Conservation (phyloP, 2,888 invertebrate genomes). For the Odontocerum albicorne region DNA sequence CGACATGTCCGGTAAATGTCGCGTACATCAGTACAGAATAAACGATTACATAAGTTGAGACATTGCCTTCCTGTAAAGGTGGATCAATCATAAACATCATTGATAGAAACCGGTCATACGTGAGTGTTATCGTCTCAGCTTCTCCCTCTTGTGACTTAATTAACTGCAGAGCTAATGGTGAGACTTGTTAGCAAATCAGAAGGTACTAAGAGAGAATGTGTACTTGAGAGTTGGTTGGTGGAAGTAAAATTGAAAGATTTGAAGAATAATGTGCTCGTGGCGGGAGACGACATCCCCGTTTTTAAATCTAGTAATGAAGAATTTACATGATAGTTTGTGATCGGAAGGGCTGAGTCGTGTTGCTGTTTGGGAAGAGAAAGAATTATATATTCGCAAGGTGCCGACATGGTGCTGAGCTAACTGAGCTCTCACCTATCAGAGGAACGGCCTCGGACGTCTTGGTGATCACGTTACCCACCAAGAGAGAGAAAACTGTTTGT, state of each 20-base stretch:
- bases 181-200: background rate
- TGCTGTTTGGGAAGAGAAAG: constrained; percentile 30
- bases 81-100: background rate
- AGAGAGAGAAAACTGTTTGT: constrained; percentile 98
- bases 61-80: constrained; percentile 31
- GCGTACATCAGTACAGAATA: constrained; percentile 7
- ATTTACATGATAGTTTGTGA: constrained; percentile 16
- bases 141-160: constrained; percentile 14
- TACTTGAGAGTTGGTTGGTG: background rate
- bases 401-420: constrained; percentile 32
- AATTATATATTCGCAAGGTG: constrained; percentile 30
- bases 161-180: background rate
- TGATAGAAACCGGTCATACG: background rate
- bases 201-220: too few species aligned
- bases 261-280: constrained; percentile 19
- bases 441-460: constrained; percentile 99
- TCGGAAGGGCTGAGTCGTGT: constrained; percentile 19
- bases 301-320: background rate
- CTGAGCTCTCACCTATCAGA: constrained; percentile 80
- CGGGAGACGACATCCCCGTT: constrained; percentile 1
- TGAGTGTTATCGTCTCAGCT: constrained; percentile 35
- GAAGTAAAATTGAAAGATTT: constrained; percentile 6
- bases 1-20: background rate
- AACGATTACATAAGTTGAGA: constrained; percentile 33
- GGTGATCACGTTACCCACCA: constrained; percentile 99